These are phyloP conservation scores for Drosophila kambysellisi DNA, from an alignment of 2,888 invertebrate genomes.

Conservation along the genomic window DNA sequence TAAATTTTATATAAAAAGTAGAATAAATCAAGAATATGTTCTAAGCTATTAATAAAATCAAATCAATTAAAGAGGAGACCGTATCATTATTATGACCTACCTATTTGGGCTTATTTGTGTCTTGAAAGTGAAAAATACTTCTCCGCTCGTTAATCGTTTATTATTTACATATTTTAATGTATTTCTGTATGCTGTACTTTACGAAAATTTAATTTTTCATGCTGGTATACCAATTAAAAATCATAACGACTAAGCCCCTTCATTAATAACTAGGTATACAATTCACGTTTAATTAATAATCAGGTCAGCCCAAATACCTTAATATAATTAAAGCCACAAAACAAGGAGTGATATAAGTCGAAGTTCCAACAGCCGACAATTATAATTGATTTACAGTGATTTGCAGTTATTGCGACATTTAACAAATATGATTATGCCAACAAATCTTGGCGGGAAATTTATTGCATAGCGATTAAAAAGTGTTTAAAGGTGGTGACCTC, in stretches of 20 bases:
- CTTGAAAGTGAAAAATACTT: neutral
- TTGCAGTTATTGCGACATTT: conserved; percentile 4
- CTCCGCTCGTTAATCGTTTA: neutral
- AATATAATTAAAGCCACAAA: neutral
- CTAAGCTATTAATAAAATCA: neutral
- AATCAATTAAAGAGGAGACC: neutral
- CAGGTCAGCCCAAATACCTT: conserved; percentile 47
- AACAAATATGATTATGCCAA: conserved; percentile 54
- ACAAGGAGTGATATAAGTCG: conserved; percentile 1
- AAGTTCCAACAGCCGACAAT: conserved; percentile 9
- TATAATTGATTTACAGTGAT: neutral
- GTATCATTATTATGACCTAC: neutral
- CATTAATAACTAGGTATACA: conserved; percentile 27
- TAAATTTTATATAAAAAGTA: neutral
- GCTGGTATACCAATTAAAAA: neutral
- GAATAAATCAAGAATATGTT: neutral
- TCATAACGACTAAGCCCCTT: neutral
- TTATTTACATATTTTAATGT: neutral
- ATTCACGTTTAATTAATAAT: conserved; percentile 22
- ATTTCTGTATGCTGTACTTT: neutral
- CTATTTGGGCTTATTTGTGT: neutral
- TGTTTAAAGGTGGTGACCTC: conserved; percentile 27
- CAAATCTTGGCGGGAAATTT: conserved; percentile 50
- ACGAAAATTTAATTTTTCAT: neutral
- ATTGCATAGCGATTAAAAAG: conserved; percentile 34